Percentiles rank a stretch among this genome's conserved stretches.
phyloP scores from a whole-genome alignment of 2,888 invertebrate species.

The Standfussiana lucernea region DNA sequence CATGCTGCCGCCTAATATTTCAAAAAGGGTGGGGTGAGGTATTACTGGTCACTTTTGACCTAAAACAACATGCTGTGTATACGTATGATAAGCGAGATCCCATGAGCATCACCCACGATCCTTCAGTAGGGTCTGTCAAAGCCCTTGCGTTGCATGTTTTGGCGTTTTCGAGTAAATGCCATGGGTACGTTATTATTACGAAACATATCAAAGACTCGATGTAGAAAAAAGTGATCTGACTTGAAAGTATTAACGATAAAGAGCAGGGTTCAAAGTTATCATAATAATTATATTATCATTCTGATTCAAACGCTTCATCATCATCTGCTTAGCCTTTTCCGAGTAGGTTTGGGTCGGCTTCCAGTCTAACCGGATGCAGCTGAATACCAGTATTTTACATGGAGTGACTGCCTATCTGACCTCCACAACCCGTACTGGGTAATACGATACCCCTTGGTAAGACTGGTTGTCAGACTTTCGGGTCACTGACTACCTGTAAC shows the following conservation, averaged over 20 bases:
- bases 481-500: no score
- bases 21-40: background rate
- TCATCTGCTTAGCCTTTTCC: no score
- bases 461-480: no score
- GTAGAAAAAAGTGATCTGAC: no score
- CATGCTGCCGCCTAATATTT: background rate
- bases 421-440: no score
- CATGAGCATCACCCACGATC: background rate
- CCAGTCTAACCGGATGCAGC: no score
- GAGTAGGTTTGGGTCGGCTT: no score
- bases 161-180: background rate
- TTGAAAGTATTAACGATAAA: background rate
- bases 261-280: background rate
- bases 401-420: no score
- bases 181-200: background rate
- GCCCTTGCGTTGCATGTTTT: background rate
- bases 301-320: no score
- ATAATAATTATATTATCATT: background rate
- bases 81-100: background rate
- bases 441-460: no score
- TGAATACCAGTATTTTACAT: no score
- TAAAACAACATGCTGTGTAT: slow-evolving; percentile 3
- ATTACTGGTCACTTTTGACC: slow-evolving; percentile 6
- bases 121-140: background rate
- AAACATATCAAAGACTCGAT: background rate